Conservation (phyloP, 1,140 invertebrate species). For the honey bee (Apis mellifera) region Amel_HAv3.1 CM009936.2:1969501-1970000, state of each 20-base stretch:
- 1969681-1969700: not conserved
- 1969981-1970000: not conserved
- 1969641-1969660: not conserved
- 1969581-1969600: not conserved
- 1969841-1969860: not conserved
- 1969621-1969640: not conserved
- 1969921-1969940: not conserved
- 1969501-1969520: not conserved
- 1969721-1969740: not conserved
- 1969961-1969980: not conserved
- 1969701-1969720: not conserved
- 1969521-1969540: not conserved
- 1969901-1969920: not conserved
- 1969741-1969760: conserved; percentile 4
- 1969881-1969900: not conserved
- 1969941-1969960: not conserved
- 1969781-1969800: not conserved
- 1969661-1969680: too few relatives aligned
- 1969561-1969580: not conserved
- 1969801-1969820: conserved; percentile 34
- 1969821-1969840: not conserved
- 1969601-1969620: not conserved
- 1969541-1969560: not conserved
- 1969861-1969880: not conserved
- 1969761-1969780: conserved; percentile 5